phyloP scores from a whole-genome alignment of 1,140 invertebrate genomes.

The Eriosoma lanigerum region DNA sequence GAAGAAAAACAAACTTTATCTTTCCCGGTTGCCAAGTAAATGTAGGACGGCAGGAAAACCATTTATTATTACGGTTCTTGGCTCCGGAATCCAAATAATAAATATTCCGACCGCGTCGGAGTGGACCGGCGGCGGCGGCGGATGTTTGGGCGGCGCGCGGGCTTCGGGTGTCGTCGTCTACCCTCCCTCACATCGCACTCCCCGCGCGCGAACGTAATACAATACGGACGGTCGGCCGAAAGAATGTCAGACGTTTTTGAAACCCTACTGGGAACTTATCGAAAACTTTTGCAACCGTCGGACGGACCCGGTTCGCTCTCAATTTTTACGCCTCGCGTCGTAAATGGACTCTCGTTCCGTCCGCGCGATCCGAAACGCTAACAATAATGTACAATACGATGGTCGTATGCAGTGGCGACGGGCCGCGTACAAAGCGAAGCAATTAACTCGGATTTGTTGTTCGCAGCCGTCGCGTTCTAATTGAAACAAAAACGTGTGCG shows the following conservation, averaged over 20 bases:
- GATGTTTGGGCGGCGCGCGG: no score
- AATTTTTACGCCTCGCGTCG: not conserved
- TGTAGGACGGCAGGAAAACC: slow-evolving; percentile 40
- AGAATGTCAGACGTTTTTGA: slow-evolving; percentile 45
- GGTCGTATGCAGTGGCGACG: no score
- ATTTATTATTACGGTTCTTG: slow-evolving; percentile 49
- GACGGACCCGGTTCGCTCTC: no score
- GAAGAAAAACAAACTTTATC: slow-evolving; percentile 48
- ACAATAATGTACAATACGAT: no score
- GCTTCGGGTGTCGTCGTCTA: not conserved
- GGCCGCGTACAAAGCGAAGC: not conserved
- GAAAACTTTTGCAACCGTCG: slow-evolving; percentile 15
- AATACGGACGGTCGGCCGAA: not conserved
- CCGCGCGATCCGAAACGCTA: not conserved
- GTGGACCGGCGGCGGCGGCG: no score
- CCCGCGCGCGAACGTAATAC: no score
- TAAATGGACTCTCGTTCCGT: slow-evolving; percentile 37
- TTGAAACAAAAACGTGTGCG: slow-evolving; percentile 23
- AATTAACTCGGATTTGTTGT: slow-evolving; percentile 39
- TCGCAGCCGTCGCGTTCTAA: slow-evolving; percentile 16
- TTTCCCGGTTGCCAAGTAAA: slow-evolving; percentile 49
- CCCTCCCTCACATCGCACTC: not conserved
- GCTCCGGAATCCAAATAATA: slow-evolving; percentile 43
- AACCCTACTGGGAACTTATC: slow-evolving; percentile 19
- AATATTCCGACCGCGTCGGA: slow-evolving; percentile 8